A percentile compares a stretch with the other conserved stretches of the same genome.
These are phyloP conservation scores for Odontophorus gujanensis DNA, from an alignment of 2,113 vertebrate species.

Conservation along the genomic window DNA sequence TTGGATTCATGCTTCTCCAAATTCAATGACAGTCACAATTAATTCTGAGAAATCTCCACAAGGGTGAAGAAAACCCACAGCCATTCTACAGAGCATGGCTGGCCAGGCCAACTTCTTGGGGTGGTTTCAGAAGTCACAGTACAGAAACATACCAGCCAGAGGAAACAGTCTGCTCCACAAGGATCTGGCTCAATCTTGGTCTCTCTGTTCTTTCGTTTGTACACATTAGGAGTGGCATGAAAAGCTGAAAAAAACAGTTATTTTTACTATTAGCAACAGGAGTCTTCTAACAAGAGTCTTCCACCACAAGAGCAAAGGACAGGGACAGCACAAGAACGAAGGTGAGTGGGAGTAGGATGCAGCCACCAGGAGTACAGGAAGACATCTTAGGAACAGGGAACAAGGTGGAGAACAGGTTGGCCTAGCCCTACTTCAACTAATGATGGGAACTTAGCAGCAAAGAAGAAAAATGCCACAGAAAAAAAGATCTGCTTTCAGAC, in stretches of 20 bases:
- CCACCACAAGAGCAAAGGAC: not conserved
- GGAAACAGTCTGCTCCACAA: slow-evolving; percentile 94
- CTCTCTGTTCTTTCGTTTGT: slow-evolving; percentile 96
- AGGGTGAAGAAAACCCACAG: not conserved
- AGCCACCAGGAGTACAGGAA: not conserved
- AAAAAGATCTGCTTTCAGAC: slow-evolving; percentile 40
- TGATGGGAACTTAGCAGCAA: accelerated
- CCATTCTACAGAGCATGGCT: not conserved
- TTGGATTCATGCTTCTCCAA: not conserved
- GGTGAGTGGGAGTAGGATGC: not conserved
- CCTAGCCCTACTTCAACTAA: not conserved
- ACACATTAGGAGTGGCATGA: slow-evolving; percentile 95
- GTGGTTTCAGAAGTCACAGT: not conserved
- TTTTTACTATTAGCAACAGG: not conserved
- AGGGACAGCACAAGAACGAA: not conserved
- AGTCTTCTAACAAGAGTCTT: not conserved
- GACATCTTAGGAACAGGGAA: not conserved
- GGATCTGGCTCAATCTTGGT: slow-evolving; percentile 95
- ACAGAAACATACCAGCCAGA: slow-evolving; percentile 87
- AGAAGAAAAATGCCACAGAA: not conserved
- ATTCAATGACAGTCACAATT: not conserved
- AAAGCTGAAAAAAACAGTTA: slow-evolving; percentile 85
- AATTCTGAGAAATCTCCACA: not conserved
- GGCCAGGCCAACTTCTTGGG: not conserved
- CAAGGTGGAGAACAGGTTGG: not conserved